Percentiles rank a stretch among this genome's conserved stretches.
Conservation (phyloP, 1,140 invertebrate species). For the Diploscapter pachys region DNA sequence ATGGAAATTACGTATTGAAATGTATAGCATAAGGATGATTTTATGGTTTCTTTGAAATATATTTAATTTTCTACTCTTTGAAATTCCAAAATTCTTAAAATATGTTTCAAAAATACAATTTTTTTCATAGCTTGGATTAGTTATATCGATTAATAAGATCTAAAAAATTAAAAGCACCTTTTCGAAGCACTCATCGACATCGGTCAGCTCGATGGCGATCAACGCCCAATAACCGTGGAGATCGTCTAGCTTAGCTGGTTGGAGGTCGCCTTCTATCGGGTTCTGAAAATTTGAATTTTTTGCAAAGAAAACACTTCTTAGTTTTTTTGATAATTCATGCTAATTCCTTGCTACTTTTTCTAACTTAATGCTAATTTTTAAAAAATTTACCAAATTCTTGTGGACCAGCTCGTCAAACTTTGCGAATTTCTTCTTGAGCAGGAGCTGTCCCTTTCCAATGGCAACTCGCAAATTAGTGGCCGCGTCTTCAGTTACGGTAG, state of each 20-base stretch:
- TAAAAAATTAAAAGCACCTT: constrained; percentile 4
- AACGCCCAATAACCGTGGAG: constrained; percentile 29
- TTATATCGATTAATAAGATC: too few species aligned
- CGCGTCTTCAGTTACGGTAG: constrained; percentile 17
- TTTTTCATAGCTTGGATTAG: too few species aligned
- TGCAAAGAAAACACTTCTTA: constrained; percentile 2
- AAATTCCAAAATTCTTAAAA: too few species aligned
- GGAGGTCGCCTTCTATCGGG: constrained; percentile 16
- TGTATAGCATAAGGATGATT: too few species aligned
- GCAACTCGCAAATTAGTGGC: constrained; percentile 18
- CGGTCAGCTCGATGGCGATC: constrained; percentile 29
- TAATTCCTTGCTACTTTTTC: too few species aligned
- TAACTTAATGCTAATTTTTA: background rate
- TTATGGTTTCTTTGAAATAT: too few species aligned
- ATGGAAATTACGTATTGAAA: too few species aligned
- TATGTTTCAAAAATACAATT: too few species aligned
- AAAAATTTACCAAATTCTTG: constrained; percentile 22
- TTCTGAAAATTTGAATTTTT: constrained; percentile 6
- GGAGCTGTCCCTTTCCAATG: constrained; percentile 19
- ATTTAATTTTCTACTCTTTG: too few species aligned
- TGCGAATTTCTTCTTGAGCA: constrained; percentile 26
- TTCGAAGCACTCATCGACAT: constrained; percentile 8
- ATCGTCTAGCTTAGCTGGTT: constrained; percentile 1
- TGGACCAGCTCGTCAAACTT: constrained; percentile 28
- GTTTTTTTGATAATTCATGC: background rate